Evolutionary conservation across 2,888 invertebrate genomes (phyloP).

Genomic region (Drosophila anceps): DNA sequence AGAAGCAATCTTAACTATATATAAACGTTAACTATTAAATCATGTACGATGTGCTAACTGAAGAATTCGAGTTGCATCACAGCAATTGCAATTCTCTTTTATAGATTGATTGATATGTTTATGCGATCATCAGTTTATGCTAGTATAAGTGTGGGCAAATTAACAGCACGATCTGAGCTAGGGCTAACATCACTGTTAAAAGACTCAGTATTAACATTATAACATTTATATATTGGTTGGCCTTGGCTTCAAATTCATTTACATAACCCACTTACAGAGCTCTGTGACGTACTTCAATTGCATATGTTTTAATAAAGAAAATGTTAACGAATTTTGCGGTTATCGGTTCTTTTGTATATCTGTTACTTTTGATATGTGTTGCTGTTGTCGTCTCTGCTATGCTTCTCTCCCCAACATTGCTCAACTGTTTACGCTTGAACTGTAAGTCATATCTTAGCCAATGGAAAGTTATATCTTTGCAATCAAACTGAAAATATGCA

Average conservation of each 20-base stretch:
- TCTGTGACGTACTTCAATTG: background rate
- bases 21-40: slow-evolving; percentile 17
- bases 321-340: no score
- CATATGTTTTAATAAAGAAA: no score
- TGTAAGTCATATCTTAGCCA: background rate
- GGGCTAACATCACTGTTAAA: no score
- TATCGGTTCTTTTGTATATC: no score
- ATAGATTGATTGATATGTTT: background rate
- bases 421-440: background rate
- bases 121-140: background rate
- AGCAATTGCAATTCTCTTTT: slow-evolving; percentile 1
- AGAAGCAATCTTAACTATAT: background rate
- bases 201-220: background rate
- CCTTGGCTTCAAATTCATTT: background rate
- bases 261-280: background rate
- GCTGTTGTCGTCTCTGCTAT: background rate
- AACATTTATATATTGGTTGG: no score
- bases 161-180: background rate
- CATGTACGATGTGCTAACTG: slow-evolving; percentile 26
- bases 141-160: background rate
- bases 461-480: background rate
- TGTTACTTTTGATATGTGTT: no score
- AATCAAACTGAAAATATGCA: background rate
- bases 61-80: slow-evolving; percentile 40
- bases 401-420: background rate